Base-by-base conservation (phyloP, 2,888 invertebrate genomes). In the Pegoplata infirma region DNA sequence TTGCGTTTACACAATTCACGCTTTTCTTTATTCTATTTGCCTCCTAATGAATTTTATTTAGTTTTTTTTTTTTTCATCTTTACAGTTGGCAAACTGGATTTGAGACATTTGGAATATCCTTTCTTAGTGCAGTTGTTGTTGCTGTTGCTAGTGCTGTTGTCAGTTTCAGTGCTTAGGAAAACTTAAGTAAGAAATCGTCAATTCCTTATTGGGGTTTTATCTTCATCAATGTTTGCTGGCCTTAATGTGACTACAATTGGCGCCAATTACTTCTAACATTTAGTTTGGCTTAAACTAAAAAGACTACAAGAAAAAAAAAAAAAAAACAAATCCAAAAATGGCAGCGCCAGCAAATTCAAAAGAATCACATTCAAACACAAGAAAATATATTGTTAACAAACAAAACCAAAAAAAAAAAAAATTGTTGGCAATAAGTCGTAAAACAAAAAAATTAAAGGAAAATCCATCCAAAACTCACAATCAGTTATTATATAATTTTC, bases 191-290 rank as follows among this genome's bases (percentile, higher is more conserved):
- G 63, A 76, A 69, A 76, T 76, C 75, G 63, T 64, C 74, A 63
- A 74, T 69, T 58, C 63, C 68, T 46, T 71, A 71, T 74, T 71
- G 69, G 66, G n/a, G 58, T 40, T 51, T 71, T 71, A 74, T 71
- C 78, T 66, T 71, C 64, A 69, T 61, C 74, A 71, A 61, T 17
- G 56, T 55, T 66, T 36, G 56, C 32, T 71, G 66, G 66, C 78
- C 74, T 67, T 76, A 76, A 76, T 76, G 75, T 76, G 75, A 69
- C 68, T 76, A 76, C 75, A 76, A 76, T 69, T 69, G 74, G 74
- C 78, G 78, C 74, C 78, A 74, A 64, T 74, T 76, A 76, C 75
- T 76, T 56, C 68, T 28, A 76, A 51, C 68, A 69, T 76, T 74
- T 69, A 66, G 53, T 72, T 72, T 53, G 40, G 40, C 71, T 66